Base-by-base conservation (phyloP, 2,888 invertebrate genomes). In the Harpalus rubripes region DNA sequence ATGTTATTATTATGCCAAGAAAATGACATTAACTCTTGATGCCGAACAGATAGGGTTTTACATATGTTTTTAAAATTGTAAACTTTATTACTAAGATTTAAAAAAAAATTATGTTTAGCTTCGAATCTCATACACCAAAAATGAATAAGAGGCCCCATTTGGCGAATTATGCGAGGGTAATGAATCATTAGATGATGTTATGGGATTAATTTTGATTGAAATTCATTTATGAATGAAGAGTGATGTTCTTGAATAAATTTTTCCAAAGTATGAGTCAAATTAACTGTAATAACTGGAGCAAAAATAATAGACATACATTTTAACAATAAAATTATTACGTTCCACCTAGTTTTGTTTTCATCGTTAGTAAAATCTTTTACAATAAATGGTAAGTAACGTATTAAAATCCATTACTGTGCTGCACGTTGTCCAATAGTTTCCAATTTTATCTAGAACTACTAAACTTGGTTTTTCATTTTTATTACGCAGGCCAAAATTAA, bases 301-400 rank as follows among this genome's bases (percentile, higher is more conserved):
- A 72, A 84, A 52, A 78, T 76, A 78, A 84, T 84, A 39, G 41
- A 52, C 79, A 84, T 84, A 44, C 76, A 78, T 84, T 78, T 65
- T 52, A 84, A 39, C 16, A 85, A 81, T 10, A 72, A 61, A 56
- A 79, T 83, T 52, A 58, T 78, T 56, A 74, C 52, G 12, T 86
- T 74, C 10, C 32, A n/a, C 52, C 22, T 76, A 68, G 15, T 58
- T 44, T 56, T 16, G 26, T n/a, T 26, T 8, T 81, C 56, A 39
- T 41, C 18, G 39, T 15, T 10, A 61, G 61, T 63, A 41, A 61
- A 15, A 59, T 85, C 81, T 7, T 81, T 81, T 41, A 85, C 59
- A 56, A 86, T 84, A n/a, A 86, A 78, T 8, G 86, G 86, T n/a
- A 86, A 74, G 74, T 78, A 85, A 61, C 80, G 81, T 61, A 86